A percentile compares a stretch with the other conserved stretches of the same genome.
Conservation (phyloP, 1,140 invertebrate species). For the Aradophagus sp. region DNA sequence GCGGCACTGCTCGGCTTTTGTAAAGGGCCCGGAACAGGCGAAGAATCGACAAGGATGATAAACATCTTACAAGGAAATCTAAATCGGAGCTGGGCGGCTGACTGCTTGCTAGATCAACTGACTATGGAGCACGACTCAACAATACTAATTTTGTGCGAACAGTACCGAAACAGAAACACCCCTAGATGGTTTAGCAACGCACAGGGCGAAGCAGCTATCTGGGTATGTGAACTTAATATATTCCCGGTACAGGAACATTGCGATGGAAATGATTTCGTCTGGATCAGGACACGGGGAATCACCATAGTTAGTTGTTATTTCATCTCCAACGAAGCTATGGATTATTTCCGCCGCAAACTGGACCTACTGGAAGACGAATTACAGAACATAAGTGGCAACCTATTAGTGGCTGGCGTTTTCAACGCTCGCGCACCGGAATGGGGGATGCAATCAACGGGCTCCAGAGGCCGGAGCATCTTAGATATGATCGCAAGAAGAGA, state of each 20-base stretch:
- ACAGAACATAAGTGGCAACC: background rate
- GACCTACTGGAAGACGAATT: background rate
- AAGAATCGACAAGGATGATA: background rate
- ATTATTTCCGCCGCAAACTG: background rate
- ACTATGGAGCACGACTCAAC: slow-evolving; percentile 2
- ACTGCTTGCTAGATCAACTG: slow-evolving; percentile 11
- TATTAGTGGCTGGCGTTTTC: slow-evolving; percentile 5
- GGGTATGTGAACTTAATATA: background rate
- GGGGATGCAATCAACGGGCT: background rate
- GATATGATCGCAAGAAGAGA: background rate
- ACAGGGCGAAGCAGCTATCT: slow-evolving; percentile 30
- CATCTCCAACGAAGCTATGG: slow-evolving; percentile 13
- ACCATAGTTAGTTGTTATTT: slow-evolving; percentile 47
- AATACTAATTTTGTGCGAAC: slow-evolving; percentile 20
- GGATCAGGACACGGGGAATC: slow-evolving; percentile 8
- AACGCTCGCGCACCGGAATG: slow-evolving; percentile 14
- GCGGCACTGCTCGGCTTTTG: background rate
- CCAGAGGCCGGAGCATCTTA: background rate
- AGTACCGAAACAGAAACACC: slow-evolving; percentile 6
- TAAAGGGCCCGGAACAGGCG: background rate
- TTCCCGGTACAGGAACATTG: slow-evolving; percentile 3
- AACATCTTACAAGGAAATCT: slow-evolving; percentile 22
- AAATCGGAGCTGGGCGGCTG: slow-evolving; percentile 5
- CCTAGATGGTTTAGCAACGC: slow-evolving; percentile 14
- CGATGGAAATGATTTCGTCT: slow-evolving; percentile 29